phyloP scores from a whole-genome alignment of 2,113 vertebrate genomes.

The Rhadina sibilatrix region DNA sequence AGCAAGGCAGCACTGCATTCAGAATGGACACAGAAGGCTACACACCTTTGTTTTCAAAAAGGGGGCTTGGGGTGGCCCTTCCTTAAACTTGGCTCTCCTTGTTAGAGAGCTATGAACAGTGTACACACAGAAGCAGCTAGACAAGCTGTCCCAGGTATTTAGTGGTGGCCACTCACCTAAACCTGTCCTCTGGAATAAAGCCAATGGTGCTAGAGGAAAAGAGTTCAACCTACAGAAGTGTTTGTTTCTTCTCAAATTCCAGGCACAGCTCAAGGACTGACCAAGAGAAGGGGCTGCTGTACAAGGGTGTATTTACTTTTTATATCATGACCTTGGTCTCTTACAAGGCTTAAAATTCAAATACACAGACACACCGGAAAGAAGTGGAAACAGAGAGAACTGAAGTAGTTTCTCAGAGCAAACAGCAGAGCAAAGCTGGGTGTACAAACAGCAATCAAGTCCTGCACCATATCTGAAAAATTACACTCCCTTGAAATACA shows the following conservation, averaged over 20 bases:
- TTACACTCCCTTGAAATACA: not conserved
- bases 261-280: not conserved
- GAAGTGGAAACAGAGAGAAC: not conserved
- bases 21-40: not conserved
- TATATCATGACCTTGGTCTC: not conserved
- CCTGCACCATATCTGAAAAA: not conserved
- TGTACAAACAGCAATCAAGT: not conserved
- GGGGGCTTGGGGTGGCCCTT: not conserved
- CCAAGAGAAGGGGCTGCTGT: not conserved
- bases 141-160: not conserved
- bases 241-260: constrained; percentile 5
- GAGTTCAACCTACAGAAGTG: not conserved
- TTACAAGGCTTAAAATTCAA: not conserved
- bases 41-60: not conserved
- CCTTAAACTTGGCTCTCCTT: not conserved
- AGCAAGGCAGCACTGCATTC: not conserved
- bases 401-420: not conserved
- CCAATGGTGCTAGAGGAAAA: not conserved
- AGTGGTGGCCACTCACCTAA: not conserved
- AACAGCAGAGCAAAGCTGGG: not conserved
- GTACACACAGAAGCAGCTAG: not conserved
- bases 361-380: not conserved
- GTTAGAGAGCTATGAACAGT: not conserved
- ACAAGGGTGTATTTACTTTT: not conserved
- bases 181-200: not conserved